These are phyloP conservation scores for Apis cerana DNA, from an alignment of 1,140 invertebrate genomes.

Conservation along the genomic window DNA sequence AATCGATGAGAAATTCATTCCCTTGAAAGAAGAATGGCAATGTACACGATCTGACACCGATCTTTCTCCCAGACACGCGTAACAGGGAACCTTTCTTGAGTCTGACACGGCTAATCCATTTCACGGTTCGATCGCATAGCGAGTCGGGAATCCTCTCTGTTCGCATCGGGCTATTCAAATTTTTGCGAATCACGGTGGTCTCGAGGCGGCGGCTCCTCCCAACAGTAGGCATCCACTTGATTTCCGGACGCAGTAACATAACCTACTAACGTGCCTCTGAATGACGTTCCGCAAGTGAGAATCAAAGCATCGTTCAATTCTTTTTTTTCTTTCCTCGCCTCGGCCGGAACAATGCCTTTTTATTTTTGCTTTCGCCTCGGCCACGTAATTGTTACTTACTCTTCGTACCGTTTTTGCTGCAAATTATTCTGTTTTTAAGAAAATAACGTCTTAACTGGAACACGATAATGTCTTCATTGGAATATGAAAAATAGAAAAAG, in stretches of 20 bases:
- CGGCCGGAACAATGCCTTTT: neutral
- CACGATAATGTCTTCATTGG: no score
- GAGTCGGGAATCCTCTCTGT: neutral
- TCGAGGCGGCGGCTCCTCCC: neutral
- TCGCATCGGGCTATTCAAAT: conserved; percentile 24
- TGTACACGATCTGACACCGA: neutral
- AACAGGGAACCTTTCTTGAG: neutral
- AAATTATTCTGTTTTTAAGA: conserved; percentile 15
- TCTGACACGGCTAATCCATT: conserved; percentile 24
- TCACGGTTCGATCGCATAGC: conserved; percentile 11
- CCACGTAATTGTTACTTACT: conserved; percentile 30
- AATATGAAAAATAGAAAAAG: neutral
- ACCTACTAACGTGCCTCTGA: neutral
- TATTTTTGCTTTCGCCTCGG: neutral
- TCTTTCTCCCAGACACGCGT: neutral
- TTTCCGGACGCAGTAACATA: no score
- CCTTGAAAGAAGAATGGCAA: neutral
- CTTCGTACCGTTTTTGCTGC: conserved; percentile 42
- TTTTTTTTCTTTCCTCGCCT: conserved; percentile 6
- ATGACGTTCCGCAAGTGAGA: conserved; percentile 3
- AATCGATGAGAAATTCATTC: neutral
- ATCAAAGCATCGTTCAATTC: conserved; percentile 1
- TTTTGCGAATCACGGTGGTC: conserved; percentile 38
- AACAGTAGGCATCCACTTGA: neutral
- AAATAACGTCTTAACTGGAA: conserved; percentile 35